Percentiles rank a stretch among this genome's conserved stretches.
phyloP scores from a whole-genome alignment of 1,140 invertebrate species.

The Drosophila elegans region DNA sequence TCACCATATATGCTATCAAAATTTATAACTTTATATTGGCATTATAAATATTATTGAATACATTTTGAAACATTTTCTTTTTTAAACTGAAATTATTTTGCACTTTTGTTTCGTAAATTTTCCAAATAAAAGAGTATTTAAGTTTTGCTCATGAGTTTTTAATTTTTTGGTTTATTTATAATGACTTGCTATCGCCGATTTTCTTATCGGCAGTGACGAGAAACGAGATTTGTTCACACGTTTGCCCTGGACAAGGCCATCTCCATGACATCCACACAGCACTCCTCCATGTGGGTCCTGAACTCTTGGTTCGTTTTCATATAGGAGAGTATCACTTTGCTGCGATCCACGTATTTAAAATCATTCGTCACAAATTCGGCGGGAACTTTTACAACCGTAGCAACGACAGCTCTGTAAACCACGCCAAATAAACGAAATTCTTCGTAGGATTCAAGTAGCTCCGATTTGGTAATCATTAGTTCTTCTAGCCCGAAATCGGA shows the following conservation, averaged over 20 bases:
- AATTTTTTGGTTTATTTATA: slow-evolving; percentile 18
- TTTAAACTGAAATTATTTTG: too few species aligned
- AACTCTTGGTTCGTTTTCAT: slow-evolving; percentile 61
- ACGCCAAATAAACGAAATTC: slow-evolving; percentile 67
- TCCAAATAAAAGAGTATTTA: too few species aligned
- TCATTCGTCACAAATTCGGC: slow-evolving; percentile 56
- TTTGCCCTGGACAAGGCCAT: slow-evolving; percentile 37
- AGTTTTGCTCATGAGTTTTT: background rate
- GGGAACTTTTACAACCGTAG: slow-evolving; percentile 68
- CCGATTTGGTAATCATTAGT: slow-evolving; percentile 27
- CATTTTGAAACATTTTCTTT: too few species aligned
- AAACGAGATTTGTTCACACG: slow-evolving; percentile 11
- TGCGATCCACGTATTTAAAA: slow-evolving; percentile 70
- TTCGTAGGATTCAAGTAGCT: slow-evolving; percentile 68
- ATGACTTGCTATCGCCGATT: slow-evolving; percentile 28
- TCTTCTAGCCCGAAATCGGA: slow-evolving; percentile 13
- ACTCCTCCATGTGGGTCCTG: slow-evolving; percentile 42
- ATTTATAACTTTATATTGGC: too few species aligned
- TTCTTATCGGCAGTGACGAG: slow-evolving; percentile 12
- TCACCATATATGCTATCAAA: too few species aligned
- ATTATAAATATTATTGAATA: too few species aligned
- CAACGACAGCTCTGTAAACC: slow-evolving; percentile 62
- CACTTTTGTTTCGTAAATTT: too few species aligned
- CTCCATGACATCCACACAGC: slow-evolving; percentile 65
- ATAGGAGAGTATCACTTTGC: slow-evolving; percentile 37